Percentiles rank a stretch among this genome's conserved stretches.
Evolutionary conservation across 2,113 vertebrate species (phyloP).

Genomic region (Lasiurus borealis): DNA sequence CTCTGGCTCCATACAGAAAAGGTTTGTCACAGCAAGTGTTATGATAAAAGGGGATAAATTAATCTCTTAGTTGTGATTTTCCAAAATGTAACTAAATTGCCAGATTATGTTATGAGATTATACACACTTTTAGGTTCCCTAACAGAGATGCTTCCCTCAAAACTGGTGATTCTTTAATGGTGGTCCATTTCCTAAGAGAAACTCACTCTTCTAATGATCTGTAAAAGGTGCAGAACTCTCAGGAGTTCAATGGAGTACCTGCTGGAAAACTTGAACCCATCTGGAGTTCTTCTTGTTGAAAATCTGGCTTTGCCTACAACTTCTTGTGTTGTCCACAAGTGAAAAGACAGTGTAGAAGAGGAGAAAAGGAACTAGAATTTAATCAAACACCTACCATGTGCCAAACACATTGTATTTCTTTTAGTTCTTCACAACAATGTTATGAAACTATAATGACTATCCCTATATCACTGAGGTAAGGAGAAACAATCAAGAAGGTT

Average conservation of each 20-base stretch:
- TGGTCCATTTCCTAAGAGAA: neutral
- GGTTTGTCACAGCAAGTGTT: neutral
- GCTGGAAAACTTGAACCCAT: neutral
- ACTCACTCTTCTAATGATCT: neutral
- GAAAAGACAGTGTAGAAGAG: neutral
- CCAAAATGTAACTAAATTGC: neutral
- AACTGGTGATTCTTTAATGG: neutral
- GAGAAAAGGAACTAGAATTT: neutral
- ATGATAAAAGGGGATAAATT: neutral
- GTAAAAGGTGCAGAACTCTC: neutral
- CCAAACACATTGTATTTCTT: neutral
- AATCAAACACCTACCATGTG: neutral
- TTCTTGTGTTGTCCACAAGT: neutral
- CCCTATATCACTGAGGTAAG: neutral
- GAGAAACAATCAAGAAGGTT: neutral
- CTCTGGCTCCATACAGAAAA: neutral
- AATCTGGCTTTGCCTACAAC: neutral
- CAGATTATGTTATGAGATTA: neutral
- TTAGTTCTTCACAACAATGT: neutral
- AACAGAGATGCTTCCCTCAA: neutral
- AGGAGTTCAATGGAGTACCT: neutral
- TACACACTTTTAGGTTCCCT: neutral
- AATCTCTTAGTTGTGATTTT: conserved; percentile 1
- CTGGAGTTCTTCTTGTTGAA: neutral
- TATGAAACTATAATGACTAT: neutral